These are phyloP conservation scores for Gymnocypris eckloni DNA, from an alignment of 2,797 vertebrate genomes.

Conservation along the genomic window DNA sequence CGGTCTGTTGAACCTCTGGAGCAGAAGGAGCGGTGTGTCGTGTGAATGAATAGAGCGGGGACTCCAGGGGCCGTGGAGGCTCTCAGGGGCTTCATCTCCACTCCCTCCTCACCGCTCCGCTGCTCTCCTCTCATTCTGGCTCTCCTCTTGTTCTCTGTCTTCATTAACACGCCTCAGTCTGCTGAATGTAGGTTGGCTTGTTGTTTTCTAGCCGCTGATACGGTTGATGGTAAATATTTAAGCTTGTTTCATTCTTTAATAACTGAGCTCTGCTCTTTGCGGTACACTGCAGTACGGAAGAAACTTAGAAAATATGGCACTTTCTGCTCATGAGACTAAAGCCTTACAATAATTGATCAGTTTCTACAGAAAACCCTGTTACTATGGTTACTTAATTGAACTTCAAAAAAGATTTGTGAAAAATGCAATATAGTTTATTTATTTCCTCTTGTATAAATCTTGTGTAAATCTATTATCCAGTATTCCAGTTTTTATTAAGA, in stretches of 20 bases:
- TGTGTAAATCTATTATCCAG: no score
- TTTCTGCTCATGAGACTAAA: not conserved
- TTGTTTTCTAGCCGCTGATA: constrained; percentile 1
- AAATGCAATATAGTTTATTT: not conserved
- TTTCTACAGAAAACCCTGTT: not conserved
- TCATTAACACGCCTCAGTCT: constrained; percentile 16
- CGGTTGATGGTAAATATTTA: not conserved
- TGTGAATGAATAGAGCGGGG: constrained; percentile 13
- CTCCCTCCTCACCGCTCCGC: not conserved
- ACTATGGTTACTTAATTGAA: not conserved
- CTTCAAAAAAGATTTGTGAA: not conserved
- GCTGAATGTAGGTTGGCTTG: not conserved
- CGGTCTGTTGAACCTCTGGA: not conserved
- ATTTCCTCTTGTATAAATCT: no score
- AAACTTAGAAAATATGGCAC: not conserved
- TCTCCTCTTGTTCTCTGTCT: constrained; percentile 27
- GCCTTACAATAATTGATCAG: not conserved
- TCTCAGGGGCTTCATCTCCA: constrained; percentile 26
- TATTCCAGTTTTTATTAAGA: no score
- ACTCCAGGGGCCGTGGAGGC: constrained; percentile 1
- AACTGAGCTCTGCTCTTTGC: not conserved
- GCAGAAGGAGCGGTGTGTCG: not conserved
- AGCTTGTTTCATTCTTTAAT: not conserved
- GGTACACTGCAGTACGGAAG: not conserved
- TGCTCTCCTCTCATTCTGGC: not conserved